A percentile compares a stretch with the other conserved stretches of the same genome.
Evolutionary conservation across 2,113 vertebrate species (phyloP).

Genomic region (Vidua chalybeata): DNA sequence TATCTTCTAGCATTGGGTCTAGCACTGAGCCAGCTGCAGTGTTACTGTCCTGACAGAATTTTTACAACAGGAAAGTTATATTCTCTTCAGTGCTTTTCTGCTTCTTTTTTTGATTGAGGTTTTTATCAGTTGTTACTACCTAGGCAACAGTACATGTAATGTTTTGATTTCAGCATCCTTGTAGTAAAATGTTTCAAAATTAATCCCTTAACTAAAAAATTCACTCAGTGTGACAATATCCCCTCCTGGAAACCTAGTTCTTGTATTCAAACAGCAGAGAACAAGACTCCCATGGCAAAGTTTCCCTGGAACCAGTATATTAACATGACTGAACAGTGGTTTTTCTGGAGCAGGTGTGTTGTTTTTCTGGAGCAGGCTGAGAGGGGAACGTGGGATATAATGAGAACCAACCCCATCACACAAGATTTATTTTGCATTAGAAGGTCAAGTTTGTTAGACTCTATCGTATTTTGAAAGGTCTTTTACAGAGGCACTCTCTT

Average conservation of each 20-base stretch:
- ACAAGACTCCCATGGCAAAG: not conserved
- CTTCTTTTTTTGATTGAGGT: not conserved
- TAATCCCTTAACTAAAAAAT: not conserved
- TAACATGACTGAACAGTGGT: not conserved
- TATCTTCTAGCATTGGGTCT: not conserved
- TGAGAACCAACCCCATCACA: not conserved
- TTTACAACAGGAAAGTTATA: not conserved
- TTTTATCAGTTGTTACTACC: conserved; percentile 4
- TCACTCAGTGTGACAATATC: not conserved
- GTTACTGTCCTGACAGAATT: not conserved
- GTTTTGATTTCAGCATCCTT: not conserved
- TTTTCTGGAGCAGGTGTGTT: conserved; percentile 8
- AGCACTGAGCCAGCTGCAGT: not conserved
- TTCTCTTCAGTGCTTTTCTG: not conserved
- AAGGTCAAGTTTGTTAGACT: not conserved
- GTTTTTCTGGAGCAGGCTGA: not conserved
- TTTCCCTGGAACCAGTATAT: not conserved
- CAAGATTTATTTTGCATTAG: not conserved
- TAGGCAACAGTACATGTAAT: not conserved
- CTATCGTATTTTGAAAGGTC: not conserved
- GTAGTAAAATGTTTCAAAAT: conserved; percentile 17
- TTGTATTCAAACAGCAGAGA: not conserved
- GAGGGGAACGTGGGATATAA: not conserved
- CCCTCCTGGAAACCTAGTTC: not conserved
- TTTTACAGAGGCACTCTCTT: not conserved